These are phyloP conservation scores for Gordius sp. DNA, from an alignment of 2,888 invertebrate species.

Conservation along the genomic window DNA sequence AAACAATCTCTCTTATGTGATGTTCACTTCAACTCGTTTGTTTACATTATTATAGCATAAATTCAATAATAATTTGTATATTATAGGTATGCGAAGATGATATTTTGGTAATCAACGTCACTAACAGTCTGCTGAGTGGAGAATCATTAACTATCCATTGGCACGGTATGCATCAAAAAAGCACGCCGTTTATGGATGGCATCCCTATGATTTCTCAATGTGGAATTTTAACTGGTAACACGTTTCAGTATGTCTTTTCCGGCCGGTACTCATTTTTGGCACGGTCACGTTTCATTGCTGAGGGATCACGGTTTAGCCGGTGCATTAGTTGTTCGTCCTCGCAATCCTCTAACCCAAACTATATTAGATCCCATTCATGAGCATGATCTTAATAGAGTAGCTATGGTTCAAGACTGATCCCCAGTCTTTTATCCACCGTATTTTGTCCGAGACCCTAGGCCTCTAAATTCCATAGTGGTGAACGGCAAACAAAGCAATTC, in stretches of 20 bases:
- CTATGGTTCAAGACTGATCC: not conserved
- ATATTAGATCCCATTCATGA: not conserved
- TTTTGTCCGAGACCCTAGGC: not conserved
- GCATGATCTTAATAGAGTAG: not conserved
- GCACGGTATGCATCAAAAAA: not conserved
- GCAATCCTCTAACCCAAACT: not conserved
- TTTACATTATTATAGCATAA: no score
- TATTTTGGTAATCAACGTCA: not conserved
- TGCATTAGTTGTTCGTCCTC: not conserved
- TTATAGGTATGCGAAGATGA: not conserved
- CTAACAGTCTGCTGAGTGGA: not conserved
- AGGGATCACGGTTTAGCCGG: not conserved
- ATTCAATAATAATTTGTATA: no score
- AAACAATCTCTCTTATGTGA: no score
- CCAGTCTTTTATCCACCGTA: not conserved
- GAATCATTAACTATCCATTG: not conserved
- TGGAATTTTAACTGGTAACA: not conserved
- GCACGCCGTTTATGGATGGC: not conserved
- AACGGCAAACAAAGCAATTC: no score
- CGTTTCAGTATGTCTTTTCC: not conserved
- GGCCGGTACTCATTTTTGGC: slow-evolving; percentile 2
- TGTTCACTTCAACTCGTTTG: no score
- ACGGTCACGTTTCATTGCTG: not conserved
- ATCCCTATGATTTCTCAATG: not conserved
- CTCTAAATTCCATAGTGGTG: not conserved